Conservation (phyloP, 2,888 invertebrate species). For the Cryptocheilus praepositus region DNA sequence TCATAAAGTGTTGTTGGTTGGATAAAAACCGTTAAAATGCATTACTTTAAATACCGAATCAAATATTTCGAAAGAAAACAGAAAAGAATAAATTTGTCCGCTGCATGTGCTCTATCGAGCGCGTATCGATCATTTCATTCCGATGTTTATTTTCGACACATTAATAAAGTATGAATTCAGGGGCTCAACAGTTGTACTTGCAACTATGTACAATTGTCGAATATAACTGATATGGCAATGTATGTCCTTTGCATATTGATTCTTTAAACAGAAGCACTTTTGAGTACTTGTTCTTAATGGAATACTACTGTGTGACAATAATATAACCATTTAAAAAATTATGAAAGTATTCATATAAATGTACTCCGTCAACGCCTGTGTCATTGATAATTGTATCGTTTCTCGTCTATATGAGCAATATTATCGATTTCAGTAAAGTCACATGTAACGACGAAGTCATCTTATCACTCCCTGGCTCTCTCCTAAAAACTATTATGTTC, state of each 20-base stretch:
- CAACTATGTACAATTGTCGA: conserved; percentile 26
- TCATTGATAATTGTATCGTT: conserved; percentile 9
- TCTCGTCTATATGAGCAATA: not conserved
- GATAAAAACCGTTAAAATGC: conserved; percentile 49
- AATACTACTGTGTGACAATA: conserved; percentile 47
- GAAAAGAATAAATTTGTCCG: conserved; percentile 43
- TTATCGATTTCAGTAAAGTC: not conserved
- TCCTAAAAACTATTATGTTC: not conserved
- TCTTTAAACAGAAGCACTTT: conserved; percentile 24
- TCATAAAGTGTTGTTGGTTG: conserved; percentile 55
- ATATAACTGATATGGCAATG: conserved; percentile 24
- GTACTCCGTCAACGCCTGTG: conserved; percentile 7
- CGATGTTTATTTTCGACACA: conserved; percentile 39
- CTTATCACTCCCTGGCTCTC: not conserved
- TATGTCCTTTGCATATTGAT: conserved; percentile 16
- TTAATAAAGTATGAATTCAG: conserved; percentile 33
- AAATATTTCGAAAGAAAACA: conserved; percentile 49
- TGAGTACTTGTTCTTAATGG: conserved; percentile 31
- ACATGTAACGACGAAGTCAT: not conserved
- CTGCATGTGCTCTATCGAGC: conserved; percentile 51
- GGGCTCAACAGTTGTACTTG: conserved; percentile 17
- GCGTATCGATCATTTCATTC: conserved; percentile 39
- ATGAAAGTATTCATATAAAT: conserved; percentile 25
- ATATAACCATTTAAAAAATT: conserved; percentile 33
- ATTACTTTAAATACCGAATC: conserved; percentile 52